Evolutionary conservation across 2,797 vertebrate species (phyloP).

Genomic region (Esox lucius): DNA sequence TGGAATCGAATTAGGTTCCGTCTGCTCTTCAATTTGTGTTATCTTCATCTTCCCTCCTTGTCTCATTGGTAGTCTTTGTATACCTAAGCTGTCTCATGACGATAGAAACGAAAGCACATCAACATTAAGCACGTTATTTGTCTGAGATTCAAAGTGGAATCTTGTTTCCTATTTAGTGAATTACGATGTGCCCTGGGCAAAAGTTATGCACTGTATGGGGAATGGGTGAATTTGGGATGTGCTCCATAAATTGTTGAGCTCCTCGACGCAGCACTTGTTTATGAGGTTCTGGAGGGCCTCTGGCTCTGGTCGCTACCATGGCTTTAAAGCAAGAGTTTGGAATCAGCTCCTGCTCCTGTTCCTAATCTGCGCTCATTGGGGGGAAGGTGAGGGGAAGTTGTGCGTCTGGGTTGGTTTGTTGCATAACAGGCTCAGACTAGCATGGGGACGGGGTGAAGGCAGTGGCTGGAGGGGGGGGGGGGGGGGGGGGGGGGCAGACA

Average conservation of each 20-base stretch:
- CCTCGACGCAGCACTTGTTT: background rate
- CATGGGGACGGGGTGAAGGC: conserved; percentile 17
- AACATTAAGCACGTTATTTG: background rate
- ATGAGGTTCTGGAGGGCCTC: background rate
- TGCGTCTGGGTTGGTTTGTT: conserved; percentile 28
- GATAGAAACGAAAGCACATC: background rate
- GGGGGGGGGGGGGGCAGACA: background rate
- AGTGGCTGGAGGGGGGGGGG: background rate
- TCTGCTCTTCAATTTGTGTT: conserved; percentile 34
- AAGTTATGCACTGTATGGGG: background rate
- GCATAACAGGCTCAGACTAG: conserved; percentile 41
- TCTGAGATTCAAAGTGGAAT: background rate
- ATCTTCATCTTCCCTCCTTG: conserved; percentile 44
- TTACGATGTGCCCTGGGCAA: background rate
- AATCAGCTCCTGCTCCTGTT: conserved; percentile 11
- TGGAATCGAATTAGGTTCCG: conserved; percentile 38
- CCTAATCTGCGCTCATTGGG: conserved; percentile 47
- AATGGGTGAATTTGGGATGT: background rate
- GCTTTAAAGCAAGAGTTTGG: conserved; percentile 16
- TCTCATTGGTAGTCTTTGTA: conserved; percentile 53
- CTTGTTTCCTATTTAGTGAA: background rate
- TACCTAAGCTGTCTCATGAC: conserved; percentile 42
- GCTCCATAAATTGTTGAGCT: background rate
- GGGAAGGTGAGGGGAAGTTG: conserved; percentile 19
- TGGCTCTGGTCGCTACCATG: background rate